A percentile compares a stretch with the other conserved stretches of the same genome.
Evolutionary conservation across 2,113 vertebrate species (phyloP).

Genomic region (Dromiciops gliroides): DNA sequence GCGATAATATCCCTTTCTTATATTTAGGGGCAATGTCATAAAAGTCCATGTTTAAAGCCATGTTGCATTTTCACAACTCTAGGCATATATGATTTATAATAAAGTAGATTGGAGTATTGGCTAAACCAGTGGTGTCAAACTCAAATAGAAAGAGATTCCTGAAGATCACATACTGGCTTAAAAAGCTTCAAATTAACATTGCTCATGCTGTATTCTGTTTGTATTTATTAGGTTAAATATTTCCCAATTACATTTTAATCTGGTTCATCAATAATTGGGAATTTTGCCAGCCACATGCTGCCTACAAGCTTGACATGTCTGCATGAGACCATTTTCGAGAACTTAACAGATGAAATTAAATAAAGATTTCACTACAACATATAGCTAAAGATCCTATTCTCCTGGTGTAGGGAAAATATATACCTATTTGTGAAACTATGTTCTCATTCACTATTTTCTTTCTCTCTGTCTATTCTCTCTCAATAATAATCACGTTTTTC

Average conservation of each 20-base stretch:
- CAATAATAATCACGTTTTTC: neutral
- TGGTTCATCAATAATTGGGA: neutral
- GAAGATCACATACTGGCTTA: neutral
- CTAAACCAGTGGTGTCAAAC: neutral
- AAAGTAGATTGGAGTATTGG: neutral
- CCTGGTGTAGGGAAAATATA: neutral
- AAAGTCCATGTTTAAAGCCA: neutral
- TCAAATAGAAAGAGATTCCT: neutral
- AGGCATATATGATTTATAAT: neutral
- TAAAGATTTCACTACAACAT: neutral
- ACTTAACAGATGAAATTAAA: neutral
- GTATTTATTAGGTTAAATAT: neutral
- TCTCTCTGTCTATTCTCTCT: too few species aligned
- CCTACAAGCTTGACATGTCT: neutral
- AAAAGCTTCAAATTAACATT: neutral
- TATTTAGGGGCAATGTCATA: neutral
- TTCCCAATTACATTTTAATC: neutral
- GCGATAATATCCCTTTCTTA: neutral
- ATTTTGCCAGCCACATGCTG: neutral
- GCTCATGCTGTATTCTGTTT: neutral
- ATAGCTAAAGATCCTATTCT: neutral
- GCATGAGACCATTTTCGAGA: neutral
- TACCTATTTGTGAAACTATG: neutral
- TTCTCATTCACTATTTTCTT: neutral
- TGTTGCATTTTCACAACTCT: neutral